Base-by-base conservation (phyloP, 2,797 vertebrate genomes). In the Oryzias sinensis region DNA sequence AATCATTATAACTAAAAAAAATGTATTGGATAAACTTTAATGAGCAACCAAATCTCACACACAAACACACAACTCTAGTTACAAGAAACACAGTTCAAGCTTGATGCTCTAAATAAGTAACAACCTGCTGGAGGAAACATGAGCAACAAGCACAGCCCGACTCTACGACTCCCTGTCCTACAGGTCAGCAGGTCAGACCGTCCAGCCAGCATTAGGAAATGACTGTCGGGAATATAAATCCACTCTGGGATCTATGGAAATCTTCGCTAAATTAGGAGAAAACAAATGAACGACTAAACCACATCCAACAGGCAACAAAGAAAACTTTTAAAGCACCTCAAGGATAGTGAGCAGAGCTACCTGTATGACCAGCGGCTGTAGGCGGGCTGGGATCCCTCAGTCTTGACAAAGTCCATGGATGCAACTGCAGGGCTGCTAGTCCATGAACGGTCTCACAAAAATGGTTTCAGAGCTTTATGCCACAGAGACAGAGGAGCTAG, bases 301-400 rank as follows among this genome's bases (percentile, higher is more conserved):
- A 16, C 13, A 25, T 17, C 4, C 14, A 18, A 33, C n/a, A 16
- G 2, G 4, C 33, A 40, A 14, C 43, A 1, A 40, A 40, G 5
- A 53, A 17, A 43, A 22, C 20, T 22, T 22, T 22, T 22, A 22
- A 22, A 22, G 27, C 27, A 13, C 29, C 49, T 43, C 17, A 20
- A 17, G 43, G 15, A 51, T 41, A 1, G 51, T 59, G 17, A 48
- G 61, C 57, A 63, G 14, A 43, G 50, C 76, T 90, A 93, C 92
- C 91, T 93, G 91, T 93, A 93, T 1, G 92, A 92, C 92, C 92
- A 93, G 79, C 92, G 91, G 55, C 93, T 93, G 89, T 90, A 93
- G 68, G 75, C 73, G 9, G 90, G 90, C 81, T 87, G 90, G 53
- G 87, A 83, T 58, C 73, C 81, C 37, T 68, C 82, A 27, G 67